Conservation (phyloP, 2,113 vertebrate genomes). For the Vicugna pacos region DNA sequence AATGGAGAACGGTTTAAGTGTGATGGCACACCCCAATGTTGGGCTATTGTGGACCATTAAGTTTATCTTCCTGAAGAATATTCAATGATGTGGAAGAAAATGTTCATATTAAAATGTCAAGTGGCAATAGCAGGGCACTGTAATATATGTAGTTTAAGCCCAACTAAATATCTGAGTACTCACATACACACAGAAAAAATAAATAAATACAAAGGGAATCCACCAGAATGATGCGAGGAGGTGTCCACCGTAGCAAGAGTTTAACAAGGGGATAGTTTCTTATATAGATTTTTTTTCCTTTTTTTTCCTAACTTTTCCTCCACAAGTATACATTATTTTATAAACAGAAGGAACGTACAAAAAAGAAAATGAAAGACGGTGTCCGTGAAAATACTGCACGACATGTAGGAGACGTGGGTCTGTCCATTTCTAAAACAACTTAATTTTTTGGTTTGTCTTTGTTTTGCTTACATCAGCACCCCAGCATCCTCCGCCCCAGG, state of each 20-base stretch:
- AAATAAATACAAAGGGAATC: not conserved
- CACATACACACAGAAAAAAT: not conserved
- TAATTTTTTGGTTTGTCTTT: not conserved
- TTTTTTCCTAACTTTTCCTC: not conserved
- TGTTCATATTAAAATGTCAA: not conserved
- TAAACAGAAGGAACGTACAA: not conserved
- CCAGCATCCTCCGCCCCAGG: not conserved
- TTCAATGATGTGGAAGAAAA: constrained; percentile 22
- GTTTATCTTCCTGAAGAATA: not conserved
- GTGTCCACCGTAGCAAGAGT: not conserved
- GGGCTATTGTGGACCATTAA: not conserved
- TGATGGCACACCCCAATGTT: not conserved
- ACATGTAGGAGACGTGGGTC: not conserved
- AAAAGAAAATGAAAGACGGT: not conserved
- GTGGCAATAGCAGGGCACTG: not conserved
- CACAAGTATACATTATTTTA: not conserved
- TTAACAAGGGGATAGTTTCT: not conserved
- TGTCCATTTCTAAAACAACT: not conserved
- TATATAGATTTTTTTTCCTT: not conserved
- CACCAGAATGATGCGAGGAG: not conserved
- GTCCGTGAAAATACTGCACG: not conserved
- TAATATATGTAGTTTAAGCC: not conserved
- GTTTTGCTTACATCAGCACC: not conserved
- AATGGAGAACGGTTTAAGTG: not conserved
- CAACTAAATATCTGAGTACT: not conserved